These are phyloP conservation scores for Eubasilissa splendida DNA, from an alignment of 2,888 invertebrate species.

Conservation along the genomic window DNA sequence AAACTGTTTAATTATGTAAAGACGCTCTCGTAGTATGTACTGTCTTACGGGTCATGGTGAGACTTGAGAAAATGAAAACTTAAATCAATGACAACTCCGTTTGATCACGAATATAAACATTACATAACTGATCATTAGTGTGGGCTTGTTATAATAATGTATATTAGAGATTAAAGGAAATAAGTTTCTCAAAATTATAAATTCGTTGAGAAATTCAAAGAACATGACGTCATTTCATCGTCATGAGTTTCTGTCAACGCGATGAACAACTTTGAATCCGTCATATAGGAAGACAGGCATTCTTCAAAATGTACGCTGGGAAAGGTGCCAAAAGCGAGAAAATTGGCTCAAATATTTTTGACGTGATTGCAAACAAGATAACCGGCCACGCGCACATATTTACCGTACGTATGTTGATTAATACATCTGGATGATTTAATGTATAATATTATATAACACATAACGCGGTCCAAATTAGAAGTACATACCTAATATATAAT, in stretches of 20 bases:
- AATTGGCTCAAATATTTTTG: slow-evolving; percentile 38
- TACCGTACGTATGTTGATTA: no score
- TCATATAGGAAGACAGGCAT: slow-evolving; percentile 26
- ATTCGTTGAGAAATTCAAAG: slow-evolving; percentile 15
- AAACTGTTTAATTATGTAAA: no score
- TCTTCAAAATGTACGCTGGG: slow-evolving; percentile 23
- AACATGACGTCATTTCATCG: slow-evolving; percentile 30
- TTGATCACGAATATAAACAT: no score
- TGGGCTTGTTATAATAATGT: background rate
- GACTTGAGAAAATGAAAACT: no score
- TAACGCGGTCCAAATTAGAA: no score
- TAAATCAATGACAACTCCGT: no score
- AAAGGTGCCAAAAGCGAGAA: slow-evolving; percentile 7
- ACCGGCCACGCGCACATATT: slow-evolving; percentile 2
- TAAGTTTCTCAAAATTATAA: slow-evolving; percentile 10
- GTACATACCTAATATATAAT: no score
- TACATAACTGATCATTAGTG: no score
- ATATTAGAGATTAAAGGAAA: slow-evolving; percentile 2
- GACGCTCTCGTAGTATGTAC: no score
- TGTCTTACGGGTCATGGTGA: no score
- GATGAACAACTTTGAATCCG: slow-evolving; percentile 6
- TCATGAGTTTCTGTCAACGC: slow-evolving; percentile 25
- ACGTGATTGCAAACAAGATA: slow-evolving; percentile 40
- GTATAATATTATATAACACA: background rate
- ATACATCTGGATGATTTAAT: slow-evolving; percentile 13